Base-by-base conservation (phyloP, 2,888 invertebrate species). In the Coremacera marginata region DNA sequence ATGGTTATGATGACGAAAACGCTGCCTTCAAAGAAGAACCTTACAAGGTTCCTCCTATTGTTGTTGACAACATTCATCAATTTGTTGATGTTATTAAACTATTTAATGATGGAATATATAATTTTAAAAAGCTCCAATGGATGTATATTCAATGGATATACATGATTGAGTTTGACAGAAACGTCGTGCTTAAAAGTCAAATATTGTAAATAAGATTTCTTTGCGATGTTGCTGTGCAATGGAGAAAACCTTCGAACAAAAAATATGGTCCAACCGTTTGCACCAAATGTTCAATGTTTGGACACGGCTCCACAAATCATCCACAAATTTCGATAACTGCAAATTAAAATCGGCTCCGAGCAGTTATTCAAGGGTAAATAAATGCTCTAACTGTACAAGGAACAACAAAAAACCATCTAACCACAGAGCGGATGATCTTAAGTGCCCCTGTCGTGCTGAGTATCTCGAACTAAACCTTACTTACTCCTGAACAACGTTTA, bases 231-330 rank as follows among this genome's bases (percentile, higher is more conserved):
- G 52, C 27, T 11, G 37, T 76, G 8, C 51, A 37, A 8, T 71
- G 70, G 71, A 76, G 37, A 25, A 76, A 76, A 14, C 76, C 76
- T 5, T 19, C 25, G 1, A 52, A 65, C 22, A 14, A 51, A 7
- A 76, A 70, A 8, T 62, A 70, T 62, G 75, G 63, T 5, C 70
- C 70, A 49, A 76, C 70, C 5, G 14, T 34, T 16, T 70, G 76
- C 27, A 34, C 70, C 11, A 76, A 76, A 8, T 76, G 65, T 37
- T 22, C 63, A n/a, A 76, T 62, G 76, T 76, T 60, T 31, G 70
- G 70, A 1, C 76, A 76, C 31, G 76, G 76, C 5, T 16, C 70
- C 5, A 25, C 8, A 51, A 76, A 76, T 16, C 70, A 70, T 25
- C 37, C n/a, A 8, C 51, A 63, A 22, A 62, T 14, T 49, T 44